These are phyloP conservation scores for Syrphus vitripennis DNA, from an alignment of 2,888 invertebrate genomes.

Conservation along the genomic window DNA sequence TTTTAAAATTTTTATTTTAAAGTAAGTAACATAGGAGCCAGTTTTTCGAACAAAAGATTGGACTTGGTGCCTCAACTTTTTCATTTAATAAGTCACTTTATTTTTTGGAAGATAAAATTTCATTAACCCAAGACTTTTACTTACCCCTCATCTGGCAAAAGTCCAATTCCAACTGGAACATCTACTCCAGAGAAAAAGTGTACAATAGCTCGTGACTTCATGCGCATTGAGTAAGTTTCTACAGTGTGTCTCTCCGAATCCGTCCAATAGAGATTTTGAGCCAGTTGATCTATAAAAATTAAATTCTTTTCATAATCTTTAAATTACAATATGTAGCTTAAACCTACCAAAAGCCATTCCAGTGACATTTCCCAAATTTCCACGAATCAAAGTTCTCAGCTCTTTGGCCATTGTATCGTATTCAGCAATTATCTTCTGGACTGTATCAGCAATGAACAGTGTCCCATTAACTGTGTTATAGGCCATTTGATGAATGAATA, in stretches of 20 bases:
- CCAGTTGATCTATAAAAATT: conserved; percentile 84
- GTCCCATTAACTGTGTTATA: conserved; percentile 84
- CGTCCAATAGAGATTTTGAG: conserved; percentile 88
- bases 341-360: conserved; percentile 84
- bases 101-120: not conserved
- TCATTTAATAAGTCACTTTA: too few species aligned
- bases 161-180: conserved; percentile 86
- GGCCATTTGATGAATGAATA: conserved; percentile 85
- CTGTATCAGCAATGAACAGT: conserved; percentile 82
- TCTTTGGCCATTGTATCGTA: conserved; percentile 77
- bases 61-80: too few species aligned
- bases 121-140: not conserved
- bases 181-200: conserved; percentile 84
- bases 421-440: conserved; percentile 80
- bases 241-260: conserved; percentile 85
- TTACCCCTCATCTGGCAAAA: conserved; percentile 82
- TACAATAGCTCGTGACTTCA: conserved; percentile 83
- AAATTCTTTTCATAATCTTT: not conserved
- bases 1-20: too few species aligned
- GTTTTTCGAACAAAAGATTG: too few species aligned
- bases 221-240: conserved; percentile 86
- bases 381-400: conserved; percentile 77
- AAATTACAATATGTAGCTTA: not conserved
- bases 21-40: too few species aligned
- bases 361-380: conserved; percentile 82